Conservation (phyloP, 2,888 invertebrate species). For the Dynastes tityus region DNA sequence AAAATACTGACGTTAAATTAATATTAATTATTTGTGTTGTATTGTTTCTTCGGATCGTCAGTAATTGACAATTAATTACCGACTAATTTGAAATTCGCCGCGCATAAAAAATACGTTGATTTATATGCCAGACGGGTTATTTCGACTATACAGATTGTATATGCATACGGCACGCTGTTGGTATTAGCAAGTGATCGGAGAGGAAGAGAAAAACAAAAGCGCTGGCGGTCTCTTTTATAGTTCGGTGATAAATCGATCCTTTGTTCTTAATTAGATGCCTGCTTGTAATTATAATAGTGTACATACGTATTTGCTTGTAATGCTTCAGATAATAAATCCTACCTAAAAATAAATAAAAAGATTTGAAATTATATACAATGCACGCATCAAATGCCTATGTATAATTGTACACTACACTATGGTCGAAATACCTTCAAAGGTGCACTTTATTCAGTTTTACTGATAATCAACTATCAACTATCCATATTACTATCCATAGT, state of each 20-base stretch:
- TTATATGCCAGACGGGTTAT: conserved; percentile 31
- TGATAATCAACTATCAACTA: too few relatives aligned
- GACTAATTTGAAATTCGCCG: conserved; percentile 36
- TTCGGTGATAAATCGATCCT: conserved; percentile 6
- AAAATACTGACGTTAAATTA: conserved; percentile 28
- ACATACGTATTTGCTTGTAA: background rate
- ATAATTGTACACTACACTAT: too few relatives aligned
- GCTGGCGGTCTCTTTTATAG: conserved; percentile 3
- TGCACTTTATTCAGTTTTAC: too few relatives aligned
- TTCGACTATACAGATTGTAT: conserved; percentile 2
- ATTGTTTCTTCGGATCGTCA: conserved; percentile 10
- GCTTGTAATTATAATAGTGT: conserved; percentile 7
- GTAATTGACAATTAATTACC: conserved; percentile 42
- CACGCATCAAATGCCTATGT: too few relatives aligned
- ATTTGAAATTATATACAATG: too few relatives aligned
- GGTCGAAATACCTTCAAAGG: too few relatives aligned
- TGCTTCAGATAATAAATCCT: too few relatives aligned
- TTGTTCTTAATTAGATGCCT: conserved; percentile 7
- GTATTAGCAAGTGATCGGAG: conserved; percentile 13
- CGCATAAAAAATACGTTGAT: conserved; percentile 36
- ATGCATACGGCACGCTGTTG: background rate
- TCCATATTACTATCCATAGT: too few relatives aligned
- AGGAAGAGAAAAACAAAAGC: conserved; percentile 3
- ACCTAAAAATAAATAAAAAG: too few relatives aligned
- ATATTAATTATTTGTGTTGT: conserved; percentile 35